Evolutionary conservation across 37 sponge, comb jelly and placozoan genomes (phyloP).

Genomic region (Diacarnus erythraeanus): DNA sequence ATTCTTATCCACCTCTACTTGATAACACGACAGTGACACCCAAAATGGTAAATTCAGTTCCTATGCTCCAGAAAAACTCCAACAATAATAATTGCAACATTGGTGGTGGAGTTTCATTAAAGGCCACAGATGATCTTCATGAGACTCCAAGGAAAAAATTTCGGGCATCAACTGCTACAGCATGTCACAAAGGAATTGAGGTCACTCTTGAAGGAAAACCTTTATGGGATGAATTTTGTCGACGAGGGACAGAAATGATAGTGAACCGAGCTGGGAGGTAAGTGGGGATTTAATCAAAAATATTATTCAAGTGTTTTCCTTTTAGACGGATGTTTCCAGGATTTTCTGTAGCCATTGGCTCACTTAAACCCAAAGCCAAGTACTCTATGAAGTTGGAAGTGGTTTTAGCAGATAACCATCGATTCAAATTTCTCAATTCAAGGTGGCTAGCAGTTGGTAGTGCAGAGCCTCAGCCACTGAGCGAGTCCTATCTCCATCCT

Average conservation of each 20-base stretch:
- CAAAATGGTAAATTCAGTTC: background rate
- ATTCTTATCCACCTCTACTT: background rate
- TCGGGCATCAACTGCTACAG: background rate
- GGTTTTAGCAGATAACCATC: constrained; percentile 80
- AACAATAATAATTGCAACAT: background rate
- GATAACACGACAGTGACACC: background rate
- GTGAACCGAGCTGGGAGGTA: constrained; percentile 88
- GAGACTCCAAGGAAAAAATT: constrained; percentile 6
- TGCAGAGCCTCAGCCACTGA: constrained; percentile 69
- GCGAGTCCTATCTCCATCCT: constrained; percentile 71
- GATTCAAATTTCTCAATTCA: constrained; percentile 88
- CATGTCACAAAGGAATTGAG: constrained; percentile 24
- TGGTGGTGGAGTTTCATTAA: background rate
- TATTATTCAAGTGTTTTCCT: background rate
- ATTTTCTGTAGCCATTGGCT: constrained; percentile 62
- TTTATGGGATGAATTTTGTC: constrained; percentile 84
- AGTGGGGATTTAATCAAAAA: background rate
- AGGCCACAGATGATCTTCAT: background rate
- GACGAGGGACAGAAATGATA: constrained; percentile 89
- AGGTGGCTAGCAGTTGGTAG: constrained; percentile 85
- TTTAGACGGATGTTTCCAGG: constrained; percentile 95
- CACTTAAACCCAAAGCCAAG: constrained; percentile 81
- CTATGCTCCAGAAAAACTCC: background rate
- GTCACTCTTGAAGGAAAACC: constrained; percentile 79
- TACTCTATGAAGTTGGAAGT: constrained; percentile 91